Evolutionary conservation across 2,888 invertebrate genomes (phyloP), one percentile per base, ranked within the genome.

Genomic region (Itoplectis maculator): DNA sequence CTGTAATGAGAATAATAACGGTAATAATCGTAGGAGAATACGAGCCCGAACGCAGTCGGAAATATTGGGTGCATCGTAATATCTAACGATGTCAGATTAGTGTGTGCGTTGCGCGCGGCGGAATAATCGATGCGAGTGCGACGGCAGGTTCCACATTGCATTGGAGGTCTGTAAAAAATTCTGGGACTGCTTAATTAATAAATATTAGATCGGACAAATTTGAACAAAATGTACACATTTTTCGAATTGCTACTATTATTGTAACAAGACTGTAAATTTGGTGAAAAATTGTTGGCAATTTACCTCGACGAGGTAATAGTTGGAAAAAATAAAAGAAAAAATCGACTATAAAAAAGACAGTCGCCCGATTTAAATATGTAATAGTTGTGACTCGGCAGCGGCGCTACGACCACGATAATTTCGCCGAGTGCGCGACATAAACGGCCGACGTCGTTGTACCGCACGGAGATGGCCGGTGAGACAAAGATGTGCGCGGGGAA

Each of bases 1-100:
- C 61, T 42, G 63, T 65, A 63, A 65, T 69, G 47, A 65, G 56
- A 63, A 75, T 69, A 63, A 56, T 75, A 63, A 70, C 49, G 7
- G 15, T 8, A 18, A 54, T 54, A 42, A 51, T 54, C 35, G 35
- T 42, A 59, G 45, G 40, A 49, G 47, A 49, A 73, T 77, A 42
- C 47, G 68, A 76, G 65, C 74, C 78, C 68, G 63, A 81, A 74
- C 65, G 56, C 40, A 40, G n/a, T 9, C 15, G 23, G 45, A 23
- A 42, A 70, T 40, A 69, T 75, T 63, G 23, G 15, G 37, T 45
- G 23, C 35, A 49, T 68, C 61, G 47, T 59, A 37, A 69, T 79
- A 61, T 59, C 61, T 51, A 77, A 65, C 63, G 63, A 35, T 78
- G 47, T 65, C 68, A 69, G 35, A 78, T 77, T 69, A 59, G 69